Base-by-base conservation (phyloP, 2,113 vertebrate genomes). In the Canis aureus region DNA sequence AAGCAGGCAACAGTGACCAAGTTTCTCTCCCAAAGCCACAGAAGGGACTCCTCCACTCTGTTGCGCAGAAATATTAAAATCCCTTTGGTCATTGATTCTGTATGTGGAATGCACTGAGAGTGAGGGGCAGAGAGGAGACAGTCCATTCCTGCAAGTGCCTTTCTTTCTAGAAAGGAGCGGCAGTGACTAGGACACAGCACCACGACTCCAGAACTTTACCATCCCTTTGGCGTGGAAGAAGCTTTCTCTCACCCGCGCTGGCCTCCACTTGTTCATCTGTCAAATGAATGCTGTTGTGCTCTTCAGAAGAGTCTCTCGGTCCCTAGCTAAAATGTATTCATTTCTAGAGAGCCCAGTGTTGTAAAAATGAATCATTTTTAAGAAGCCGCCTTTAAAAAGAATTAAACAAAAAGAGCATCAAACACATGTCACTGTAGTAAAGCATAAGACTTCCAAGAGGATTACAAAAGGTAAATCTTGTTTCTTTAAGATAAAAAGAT, bases 401-500 rank as follows among this genome's bases (percentile, higher is more conserved):
- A 76, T 13, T 51, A 86, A 96, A 67, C 35, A 55, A 74, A 79
- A 93, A 78, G 17, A 69, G 32, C 8, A 11, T 78, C 82, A 66
- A 96, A 73, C 62, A 16, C 8, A 6, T 55, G 0, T 62, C 32
- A 9, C 3, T 22, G 32, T 29, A 89, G 78, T 49, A 66, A 66
- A 91, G 89, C 53, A 62, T 4, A 59, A 82, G 55, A 49, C n/a
- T 55, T 79, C 97, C n/a, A 13, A 15, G 22, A 19, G 6, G 71
- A 94, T 38, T 13, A 29, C 71, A 80, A 51, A 89, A 96, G 89
- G 85, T 67, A 64, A 80, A 71, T 80, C 92, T 35, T 43, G 49
- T 49, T 80, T 90, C 84, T 93, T 86, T 90, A 83, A 79, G 32
- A 89, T 43, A 35, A 93, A 69, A 95, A 69, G 55, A 86, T n/a